A percentile compares a stretch with the other conserved stretches of the same genome.
These are phyloP conservation scores for Trypoxylon attenuatum DNA, from an alignment of 2,888 invertebrate genomes.

Conservation along the genomic window DNA sequence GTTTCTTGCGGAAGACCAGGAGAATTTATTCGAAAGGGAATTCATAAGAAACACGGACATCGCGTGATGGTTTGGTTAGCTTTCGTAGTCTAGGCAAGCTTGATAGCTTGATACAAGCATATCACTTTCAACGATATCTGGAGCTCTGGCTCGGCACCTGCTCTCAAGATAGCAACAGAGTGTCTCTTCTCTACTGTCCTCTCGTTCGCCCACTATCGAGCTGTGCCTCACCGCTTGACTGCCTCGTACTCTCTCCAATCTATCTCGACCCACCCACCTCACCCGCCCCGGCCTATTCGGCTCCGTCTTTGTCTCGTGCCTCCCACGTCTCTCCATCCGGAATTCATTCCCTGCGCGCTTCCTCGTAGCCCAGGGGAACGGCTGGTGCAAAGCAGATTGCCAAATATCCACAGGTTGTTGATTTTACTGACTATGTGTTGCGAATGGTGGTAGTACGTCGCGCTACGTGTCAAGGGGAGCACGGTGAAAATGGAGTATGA, in stretches of 20 bases:
- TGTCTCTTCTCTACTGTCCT: conserved; percentile 18
- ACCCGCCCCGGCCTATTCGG: conserved; percentile 3
- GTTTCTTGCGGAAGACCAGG: conserved; percentile 18
- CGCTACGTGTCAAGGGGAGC: conserved; percentile 37
- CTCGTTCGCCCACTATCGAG: conserved; percentile 27
- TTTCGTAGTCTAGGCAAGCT: conserved; percentile 26
- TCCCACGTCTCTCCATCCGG: conserved; percentile 1
- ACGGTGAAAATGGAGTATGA: conserved; percentile 20
- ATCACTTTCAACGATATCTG: conserved; percentile 53
- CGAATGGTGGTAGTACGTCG: conserved; percentile 23
- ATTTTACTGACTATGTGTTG: conserved; percentile 58
- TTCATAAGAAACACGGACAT: conserved; percentile 24
- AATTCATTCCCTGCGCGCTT: conserved; percentile 19
- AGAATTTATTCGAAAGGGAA: conserved; percentile 24
- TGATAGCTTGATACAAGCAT: conserved; percentile 33
- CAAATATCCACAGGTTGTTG: conserved; percentile 73
- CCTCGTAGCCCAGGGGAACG: neutral
- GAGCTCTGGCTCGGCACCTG: conserved; percentile 28
- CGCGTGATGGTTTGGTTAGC: conserved; percentile 6
- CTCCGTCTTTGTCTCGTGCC: conserved; percentile 9
- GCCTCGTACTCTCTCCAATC: conserved; percentile 19
- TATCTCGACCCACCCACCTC: conserved; percentile 3
- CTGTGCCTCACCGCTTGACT: conserved; percentile 8
- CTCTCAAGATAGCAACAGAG: conserved; percentile 32
- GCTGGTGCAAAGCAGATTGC: conserved; percentile 63